These are phyloP conservation scores for Oreortyx pictus DNA, from an alignment of 2,797 vertebrate species.

Conservation along the genomic window DNA sequence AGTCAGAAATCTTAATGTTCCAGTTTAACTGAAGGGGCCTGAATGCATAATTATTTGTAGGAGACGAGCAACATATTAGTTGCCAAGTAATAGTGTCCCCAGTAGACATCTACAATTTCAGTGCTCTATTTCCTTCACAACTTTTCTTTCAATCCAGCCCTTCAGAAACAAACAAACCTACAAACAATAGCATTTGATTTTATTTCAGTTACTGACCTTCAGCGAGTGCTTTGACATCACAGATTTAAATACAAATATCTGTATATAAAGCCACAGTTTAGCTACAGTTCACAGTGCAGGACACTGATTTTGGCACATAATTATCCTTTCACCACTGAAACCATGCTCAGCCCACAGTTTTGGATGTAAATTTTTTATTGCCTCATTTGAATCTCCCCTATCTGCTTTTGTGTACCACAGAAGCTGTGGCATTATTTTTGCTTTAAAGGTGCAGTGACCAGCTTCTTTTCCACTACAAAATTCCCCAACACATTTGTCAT, in stretches of 20 bases:
- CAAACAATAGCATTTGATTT: background rate
- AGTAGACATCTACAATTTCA: conserved; percentile 29
- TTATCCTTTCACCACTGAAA: background rate
- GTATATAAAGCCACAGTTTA: background rate
- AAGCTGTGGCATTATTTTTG: background rate
- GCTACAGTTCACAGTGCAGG: background rate
- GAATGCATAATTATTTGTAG: conserved; percentile 45
- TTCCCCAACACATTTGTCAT: background rate
- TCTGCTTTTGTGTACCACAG: background rate
- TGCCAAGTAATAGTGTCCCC: conserved; percentile 12
- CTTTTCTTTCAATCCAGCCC: background rate
- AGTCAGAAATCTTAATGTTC: conserved; percentile 36
- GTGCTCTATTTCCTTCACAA: background rate
- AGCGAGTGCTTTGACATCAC: background rate
- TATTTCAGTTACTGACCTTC: background rate
- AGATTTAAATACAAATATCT: conserved; percentile 26
- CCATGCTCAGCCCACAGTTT: background rate
- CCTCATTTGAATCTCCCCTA: background rate
- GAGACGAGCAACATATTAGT: conserved; percentile 5
- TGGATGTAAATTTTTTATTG: background rate
- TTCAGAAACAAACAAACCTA: conserved; percentile 35
- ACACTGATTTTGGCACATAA: background rate
- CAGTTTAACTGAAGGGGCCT: conserved; percentile 42
- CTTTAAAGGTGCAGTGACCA: conserved; percentile 22
- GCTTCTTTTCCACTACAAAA: background rate